phyloP scores from a whole-genome alignment of 2,888 invertebrate species.

The Melikaiella ostensackeni region DNA sequence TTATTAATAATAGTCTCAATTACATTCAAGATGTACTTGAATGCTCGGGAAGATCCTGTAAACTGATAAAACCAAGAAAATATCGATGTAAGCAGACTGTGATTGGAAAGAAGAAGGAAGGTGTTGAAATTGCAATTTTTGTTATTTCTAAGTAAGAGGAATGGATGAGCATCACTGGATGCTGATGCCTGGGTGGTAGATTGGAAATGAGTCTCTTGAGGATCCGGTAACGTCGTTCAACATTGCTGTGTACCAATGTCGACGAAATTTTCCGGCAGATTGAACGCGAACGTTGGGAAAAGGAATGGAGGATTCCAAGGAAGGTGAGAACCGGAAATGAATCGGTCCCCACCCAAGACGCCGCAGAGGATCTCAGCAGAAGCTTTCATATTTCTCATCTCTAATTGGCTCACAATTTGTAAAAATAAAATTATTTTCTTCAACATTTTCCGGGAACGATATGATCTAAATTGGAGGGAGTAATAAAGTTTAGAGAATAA shows the following conservation, averaged over 20 bases:
- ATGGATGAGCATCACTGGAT: constrained; percentile 26
- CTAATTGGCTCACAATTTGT: not conserved
- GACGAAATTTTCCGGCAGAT: constrained; percentile 49
- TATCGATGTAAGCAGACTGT: not conserved
- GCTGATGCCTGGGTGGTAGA: constrained; percentile 42
- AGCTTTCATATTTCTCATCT: constrained; percentile 46
- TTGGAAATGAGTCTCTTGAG: constrained; percentile 66
- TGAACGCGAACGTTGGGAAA: constrained; percentile 49
- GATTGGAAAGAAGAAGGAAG: not conserved
- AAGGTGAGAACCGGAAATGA: constrained; percentile 69
- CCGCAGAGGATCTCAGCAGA: constrained; percentile 63
- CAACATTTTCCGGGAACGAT: not conserved
- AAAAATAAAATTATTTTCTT: not conserved
- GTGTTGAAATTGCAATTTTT: constrained; percentile 9
- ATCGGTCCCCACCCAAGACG: constrained; percentile 58
- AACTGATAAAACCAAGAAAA: not conserved
- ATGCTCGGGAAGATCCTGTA: no score
- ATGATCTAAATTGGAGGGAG: no score
- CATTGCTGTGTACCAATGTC: constrained; percentile 43
- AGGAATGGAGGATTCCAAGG: constrained; percentile 56
- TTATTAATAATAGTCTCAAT: no score
- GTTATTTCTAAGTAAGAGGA: not conserved
- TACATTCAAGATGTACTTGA: no score
- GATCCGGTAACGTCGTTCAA: constrained; percentile 62
- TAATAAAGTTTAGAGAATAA: no score